These are phyloP conservation scores for Dyspetes luteomarginatus DNA, from an alignment of 2,888 invertebrate genomes.

Conservation along the genomic window DNA sequence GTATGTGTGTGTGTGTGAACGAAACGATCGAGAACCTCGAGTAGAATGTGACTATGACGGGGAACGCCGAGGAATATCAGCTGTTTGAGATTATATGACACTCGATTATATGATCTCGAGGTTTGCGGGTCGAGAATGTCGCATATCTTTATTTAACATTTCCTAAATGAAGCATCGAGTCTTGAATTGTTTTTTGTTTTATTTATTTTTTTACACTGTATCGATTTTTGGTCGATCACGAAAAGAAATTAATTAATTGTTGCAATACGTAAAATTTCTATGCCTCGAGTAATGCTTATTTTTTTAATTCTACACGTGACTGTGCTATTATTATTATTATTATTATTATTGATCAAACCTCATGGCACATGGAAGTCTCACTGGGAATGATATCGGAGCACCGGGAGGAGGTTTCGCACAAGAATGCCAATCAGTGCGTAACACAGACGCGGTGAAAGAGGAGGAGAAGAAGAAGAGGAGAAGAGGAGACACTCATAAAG, in stretches of 20 bases:
- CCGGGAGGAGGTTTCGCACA: slow-evolving; percentile 34
- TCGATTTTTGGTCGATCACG: neutral
- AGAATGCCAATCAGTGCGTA: slow-evolving; percentile 62
- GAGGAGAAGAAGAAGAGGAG: neutral
- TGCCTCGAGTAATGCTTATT: neutral
- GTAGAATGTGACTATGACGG: slow-evolving; percentile 2
- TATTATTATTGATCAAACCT: neutral
- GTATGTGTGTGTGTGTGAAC: slow-evolving; percentile 6
- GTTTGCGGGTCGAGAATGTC: neutral
- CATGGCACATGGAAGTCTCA: neutral
- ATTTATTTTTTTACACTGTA: neutral
- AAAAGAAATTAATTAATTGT: neutral
- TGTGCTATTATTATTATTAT: too few relatives aligned
- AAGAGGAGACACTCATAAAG: neutral
- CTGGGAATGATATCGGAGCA: slow-evolving; percentile 40
- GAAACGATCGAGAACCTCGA: slow-evolving; percentile 50
- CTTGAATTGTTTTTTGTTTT: neutral
- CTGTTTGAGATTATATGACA: slow-evolving; percentile 30
- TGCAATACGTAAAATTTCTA: too few relatives aligned
- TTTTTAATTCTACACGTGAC: neutral
- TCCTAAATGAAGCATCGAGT: neutral
- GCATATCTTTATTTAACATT: neutral
- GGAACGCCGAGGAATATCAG: slow-evolving; percentile 21
- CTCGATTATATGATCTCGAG: slow-evolving; percentile 1
- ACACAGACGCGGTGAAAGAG: neutral